These are phyloP conservation scores for Oikopleura dioica DNA, from an alignment of 23 tunicate genomes.

Conservation along the genomic window DNA sequence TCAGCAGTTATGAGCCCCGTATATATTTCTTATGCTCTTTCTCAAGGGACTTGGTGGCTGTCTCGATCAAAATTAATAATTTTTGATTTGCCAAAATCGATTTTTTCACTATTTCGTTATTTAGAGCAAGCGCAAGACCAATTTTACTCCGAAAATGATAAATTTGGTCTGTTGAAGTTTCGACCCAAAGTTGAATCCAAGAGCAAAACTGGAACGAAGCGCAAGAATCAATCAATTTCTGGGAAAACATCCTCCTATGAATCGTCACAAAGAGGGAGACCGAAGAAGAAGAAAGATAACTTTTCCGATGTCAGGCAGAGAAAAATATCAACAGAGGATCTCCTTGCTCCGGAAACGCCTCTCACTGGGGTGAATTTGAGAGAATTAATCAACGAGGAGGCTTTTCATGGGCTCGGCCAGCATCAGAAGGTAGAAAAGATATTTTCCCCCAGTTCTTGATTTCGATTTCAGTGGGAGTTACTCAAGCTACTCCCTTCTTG, in stretches of 20 bases:
- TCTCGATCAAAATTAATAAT: too few relatives aligned
- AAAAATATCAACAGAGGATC: background rate
- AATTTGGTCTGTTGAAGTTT: background rate
- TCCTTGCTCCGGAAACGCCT: background rate
- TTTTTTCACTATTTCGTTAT: too few relatives aligned
- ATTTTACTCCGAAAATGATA: background rate
- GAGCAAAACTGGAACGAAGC: background rate
- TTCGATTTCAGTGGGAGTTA: background rate
- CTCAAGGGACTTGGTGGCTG: too few relatives aligned
- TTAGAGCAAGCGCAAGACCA: background rate
- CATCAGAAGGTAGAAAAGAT: background rate
- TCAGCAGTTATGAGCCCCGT: too few relatives aligned
- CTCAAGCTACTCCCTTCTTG: background rate
- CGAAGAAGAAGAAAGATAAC: background rate
- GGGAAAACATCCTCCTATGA: background rate
- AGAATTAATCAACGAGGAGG: background rate
- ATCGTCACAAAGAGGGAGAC: too few relatives aligned
- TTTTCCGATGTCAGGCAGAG: background rate
- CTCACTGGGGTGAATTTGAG: background rate
- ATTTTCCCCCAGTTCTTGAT: too few relatives aligned
- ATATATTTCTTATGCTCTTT: too few relatives aligned
- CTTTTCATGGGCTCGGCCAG: background rate
- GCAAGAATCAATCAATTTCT: background rate
- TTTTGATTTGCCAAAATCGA: too few relatives aligned
- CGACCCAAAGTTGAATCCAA: background rate